Evolutionary conservation across 2,888 invertebrate species (phyloP).

Genomic region (Diploptera punctata): DNA sequence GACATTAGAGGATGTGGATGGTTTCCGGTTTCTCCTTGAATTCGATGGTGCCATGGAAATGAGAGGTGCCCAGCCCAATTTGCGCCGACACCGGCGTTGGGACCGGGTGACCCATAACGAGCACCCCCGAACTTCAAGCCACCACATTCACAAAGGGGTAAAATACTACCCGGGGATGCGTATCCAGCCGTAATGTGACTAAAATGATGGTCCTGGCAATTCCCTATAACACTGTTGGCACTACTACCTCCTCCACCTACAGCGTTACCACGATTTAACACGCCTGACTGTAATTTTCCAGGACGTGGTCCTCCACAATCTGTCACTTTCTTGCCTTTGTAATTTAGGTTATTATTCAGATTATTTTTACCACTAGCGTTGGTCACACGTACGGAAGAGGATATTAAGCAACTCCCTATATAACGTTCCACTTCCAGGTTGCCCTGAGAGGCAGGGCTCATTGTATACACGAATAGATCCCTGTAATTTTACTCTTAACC

Average conservation of each 20-base stretch:
- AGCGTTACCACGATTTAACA: background rate
- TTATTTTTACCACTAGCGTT: constrained; percentile 49
- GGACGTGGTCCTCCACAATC: constrained; percentile 6
- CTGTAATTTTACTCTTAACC: too few relatives aligned
- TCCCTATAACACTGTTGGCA: background rate
- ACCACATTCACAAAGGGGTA: constrained; percentile 31
- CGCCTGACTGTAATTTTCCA: background rate
- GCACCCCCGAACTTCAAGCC: constrained; percentile 25
- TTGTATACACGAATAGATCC: too few relatives aligned
- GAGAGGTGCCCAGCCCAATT: constrained; percentile 80
- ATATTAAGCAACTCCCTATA: constrained; percentile 67
- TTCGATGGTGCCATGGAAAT: constrained; percentile 74
- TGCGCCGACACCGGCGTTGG: constrained; percentile 15
- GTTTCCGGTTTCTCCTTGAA: constrained; percentile 57
- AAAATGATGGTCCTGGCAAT: constrained; percentile 7
- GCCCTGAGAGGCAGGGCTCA: constrained; percentile 75
- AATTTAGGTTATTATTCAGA: constrained; percentile 40
- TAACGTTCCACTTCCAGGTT: constrained; percentile 67
- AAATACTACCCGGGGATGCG: constrained; percentile 8
- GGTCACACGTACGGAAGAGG: constrained; percentile 47
- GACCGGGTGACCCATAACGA: constrained; percentile 23
- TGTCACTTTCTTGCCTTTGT: constrained; percentile 36
- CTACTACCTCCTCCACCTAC: background rate
- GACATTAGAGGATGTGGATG: constrained; percentile 44
- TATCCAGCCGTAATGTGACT: background rate